A percentile compares a stretch with the other conserved stretches of the same genome.
Evolutionary conservation across 2,888 invertebrate species (phyloP).

Genomic region (Lycaena phlaeas): DNA sequence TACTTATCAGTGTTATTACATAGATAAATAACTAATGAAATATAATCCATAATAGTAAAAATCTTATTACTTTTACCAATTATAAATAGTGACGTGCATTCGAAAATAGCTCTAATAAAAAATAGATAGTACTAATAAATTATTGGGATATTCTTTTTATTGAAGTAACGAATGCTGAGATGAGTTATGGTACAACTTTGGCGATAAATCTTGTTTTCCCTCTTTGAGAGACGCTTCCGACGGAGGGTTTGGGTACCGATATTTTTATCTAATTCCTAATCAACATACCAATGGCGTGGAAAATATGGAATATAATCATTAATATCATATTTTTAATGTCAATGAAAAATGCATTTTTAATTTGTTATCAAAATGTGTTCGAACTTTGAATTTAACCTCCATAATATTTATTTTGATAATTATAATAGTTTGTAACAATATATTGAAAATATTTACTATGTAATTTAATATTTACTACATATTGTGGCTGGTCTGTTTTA

Average conservation of each 20-base stretch:
- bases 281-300: constrained; percentile 29
- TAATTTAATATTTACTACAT: no score
- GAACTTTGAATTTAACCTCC: no score
- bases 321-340: neutral
- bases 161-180: constrained; percentile 70
- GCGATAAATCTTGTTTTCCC: constrained; percentile 63
- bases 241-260: constrained; percentile 44
- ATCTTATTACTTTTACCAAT: no score
- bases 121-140: constrained; percentile 56
- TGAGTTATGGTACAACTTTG: constrained; percentile 67
- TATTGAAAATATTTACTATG: no score
- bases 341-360: neutral
- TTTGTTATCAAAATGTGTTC: no score
- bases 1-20: no score
- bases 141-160: constrained; percentile 67
- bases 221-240: constrained; percentile 47
- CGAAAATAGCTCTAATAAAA: constrained; percentile 53
- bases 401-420: no score
- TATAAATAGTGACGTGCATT: no score
- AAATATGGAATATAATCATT: constrained; percentile 29
- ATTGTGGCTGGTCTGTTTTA: no score
- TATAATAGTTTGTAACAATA: no score
- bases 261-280: constrained; percentile 47
- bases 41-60: no score
- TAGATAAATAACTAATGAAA: no score